Percentiles rank a stretch among this genome's conserved stretches.
Conservation (phyloP, 2,113 vertebrate genomes). For the Datnioides undecimradiatus region DNA sequence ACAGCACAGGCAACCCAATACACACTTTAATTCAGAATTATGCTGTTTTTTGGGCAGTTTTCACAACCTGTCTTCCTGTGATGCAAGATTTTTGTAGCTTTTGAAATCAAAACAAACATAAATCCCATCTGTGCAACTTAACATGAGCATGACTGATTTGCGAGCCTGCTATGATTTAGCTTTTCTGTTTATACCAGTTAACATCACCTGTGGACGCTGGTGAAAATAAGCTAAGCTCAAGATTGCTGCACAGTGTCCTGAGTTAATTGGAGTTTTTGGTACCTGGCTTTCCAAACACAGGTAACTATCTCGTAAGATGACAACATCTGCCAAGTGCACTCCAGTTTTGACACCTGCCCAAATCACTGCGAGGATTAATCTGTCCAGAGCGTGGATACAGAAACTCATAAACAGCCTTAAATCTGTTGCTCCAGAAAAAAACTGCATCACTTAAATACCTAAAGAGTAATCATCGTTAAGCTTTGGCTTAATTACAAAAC, state of each 20-base stretch:
- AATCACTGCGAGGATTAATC: slow-evolving; percentile 7
- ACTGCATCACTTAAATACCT: not conserved
- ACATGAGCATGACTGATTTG: not conserved
- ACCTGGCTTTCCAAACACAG: not conserved
- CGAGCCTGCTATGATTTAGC: not conserved
- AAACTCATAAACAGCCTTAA: slow-evolving; percentile 1
- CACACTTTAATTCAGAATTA: not conserved
- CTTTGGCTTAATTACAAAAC: not conserved
- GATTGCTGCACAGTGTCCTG: not conserved
- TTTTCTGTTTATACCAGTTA: not conserved
- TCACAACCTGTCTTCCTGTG: not conserved
- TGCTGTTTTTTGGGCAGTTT: not conserved
- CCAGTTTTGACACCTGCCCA: slow-evolving; percentile 14
- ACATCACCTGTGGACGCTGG: not conserved
- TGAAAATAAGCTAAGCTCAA: not conserved
- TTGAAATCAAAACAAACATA: not conserved
- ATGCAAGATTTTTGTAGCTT: not conserved
- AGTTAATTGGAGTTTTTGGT: not conserved
- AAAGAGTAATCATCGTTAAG: slow-evolving; percentile 1
- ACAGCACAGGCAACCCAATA: not conserved
- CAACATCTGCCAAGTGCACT: slow-evolving; percentile 4
- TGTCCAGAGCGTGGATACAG: not conserved
- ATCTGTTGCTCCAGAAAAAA: not conserved
- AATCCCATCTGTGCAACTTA: not conserved
- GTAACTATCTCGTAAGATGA: not conserved